Conservation (phyloP, 2,113 vertebrate genomes). For the Chinchilla lanigera region DNA sequence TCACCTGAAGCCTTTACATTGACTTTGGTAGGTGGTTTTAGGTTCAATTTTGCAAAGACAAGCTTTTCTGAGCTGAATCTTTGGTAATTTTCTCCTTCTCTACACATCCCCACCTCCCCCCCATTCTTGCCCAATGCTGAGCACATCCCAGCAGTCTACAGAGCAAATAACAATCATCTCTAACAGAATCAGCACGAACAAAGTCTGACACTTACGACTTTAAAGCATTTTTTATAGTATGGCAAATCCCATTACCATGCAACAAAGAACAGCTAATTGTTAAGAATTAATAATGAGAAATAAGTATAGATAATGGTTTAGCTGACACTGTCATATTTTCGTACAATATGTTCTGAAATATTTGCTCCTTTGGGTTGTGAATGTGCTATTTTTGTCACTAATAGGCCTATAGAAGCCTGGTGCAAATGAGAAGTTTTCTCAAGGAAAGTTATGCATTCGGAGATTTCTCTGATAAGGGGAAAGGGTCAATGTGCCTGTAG, state of each 20-base stretch:
- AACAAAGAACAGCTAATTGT: constrained; percentile 84
- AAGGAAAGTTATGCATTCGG: constrained; percentile 84
- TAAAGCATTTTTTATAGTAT: constrained; percentile 69
- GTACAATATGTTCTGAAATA: constrained; percentile 78
- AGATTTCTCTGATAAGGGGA: constrained; percentile 87
- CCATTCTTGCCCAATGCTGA: background rate
- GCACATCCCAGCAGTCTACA: background rate
- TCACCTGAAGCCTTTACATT: background rate
- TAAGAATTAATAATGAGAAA: constrained; percentile 82
- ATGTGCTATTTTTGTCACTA: constrained; percentile 82
- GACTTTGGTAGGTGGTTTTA: background rate
- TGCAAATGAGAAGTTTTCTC: constrained; percentile 84
- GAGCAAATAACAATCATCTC: constrained; percentile 57
- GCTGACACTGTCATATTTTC: constrained; percentile 81
- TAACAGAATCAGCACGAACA: background rate
- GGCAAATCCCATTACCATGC: constrained; percentile 79
- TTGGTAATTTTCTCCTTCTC: background rate
- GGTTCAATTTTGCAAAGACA: background rate
- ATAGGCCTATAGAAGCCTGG: constrained; percentile 78
- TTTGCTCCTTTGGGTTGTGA: constrained; percentile 80
- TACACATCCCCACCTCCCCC: too few relatives aligned
- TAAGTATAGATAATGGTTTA: constrained; percentile 80
- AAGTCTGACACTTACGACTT: constrained; percentile 49
- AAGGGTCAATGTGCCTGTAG: constrained; percentile 86
- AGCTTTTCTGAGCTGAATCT: background rate